A percentile compares a stretch with the other conserved stretches of the same genome.
Conservation (phyloP, 2,888 invertebrate genomes). For the Lepidochrysops patricia region DNA sequence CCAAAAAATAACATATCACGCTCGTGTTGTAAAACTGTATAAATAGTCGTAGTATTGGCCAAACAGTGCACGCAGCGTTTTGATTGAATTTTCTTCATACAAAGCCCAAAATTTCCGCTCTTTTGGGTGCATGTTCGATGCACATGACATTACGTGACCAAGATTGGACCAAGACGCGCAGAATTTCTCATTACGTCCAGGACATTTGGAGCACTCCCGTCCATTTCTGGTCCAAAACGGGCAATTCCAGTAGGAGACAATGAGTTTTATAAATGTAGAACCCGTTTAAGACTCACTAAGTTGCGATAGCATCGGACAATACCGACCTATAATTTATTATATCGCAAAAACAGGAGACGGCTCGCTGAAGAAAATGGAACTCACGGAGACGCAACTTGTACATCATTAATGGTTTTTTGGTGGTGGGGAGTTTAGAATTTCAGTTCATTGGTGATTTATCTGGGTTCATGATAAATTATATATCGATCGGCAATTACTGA, state of each 20-base stretch:
- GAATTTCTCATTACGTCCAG: neutral
- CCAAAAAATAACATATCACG: too few species aligned
- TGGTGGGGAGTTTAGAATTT: neutral
- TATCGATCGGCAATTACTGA: too few species aligned
- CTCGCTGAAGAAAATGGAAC: conserved; percentile 22
- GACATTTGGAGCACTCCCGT: conserved; percentile 6
- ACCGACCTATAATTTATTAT: conserved; percentile 61
- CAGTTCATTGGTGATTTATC: neutral
- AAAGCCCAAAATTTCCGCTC: too few species aligned
- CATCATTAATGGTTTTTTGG: neutral
- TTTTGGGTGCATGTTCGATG: too few species aligned
- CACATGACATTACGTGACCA: neutral
- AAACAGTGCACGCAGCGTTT: too few species aligned
- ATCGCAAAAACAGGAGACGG: conserved; percentile 48
- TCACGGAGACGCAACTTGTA: conserved; percentile 17
- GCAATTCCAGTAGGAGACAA: conserved; percentile 23
- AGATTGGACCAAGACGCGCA: neutral
- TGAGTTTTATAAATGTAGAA: conserved; percentile 43
- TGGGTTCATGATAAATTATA: too few species aligned
- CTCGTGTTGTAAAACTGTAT: too few species aligned
- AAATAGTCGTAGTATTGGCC: too few species aligned
- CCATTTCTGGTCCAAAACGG: conserved; percentile 24
- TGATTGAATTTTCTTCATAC: too few species aligned
- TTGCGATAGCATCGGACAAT: conserved; percentile 63
- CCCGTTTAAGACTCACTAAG: conserved; percentile 40